Conservation (phyloP, 2,888 invertebrate genomes). For the Cheilosia variabilis region DNA sequence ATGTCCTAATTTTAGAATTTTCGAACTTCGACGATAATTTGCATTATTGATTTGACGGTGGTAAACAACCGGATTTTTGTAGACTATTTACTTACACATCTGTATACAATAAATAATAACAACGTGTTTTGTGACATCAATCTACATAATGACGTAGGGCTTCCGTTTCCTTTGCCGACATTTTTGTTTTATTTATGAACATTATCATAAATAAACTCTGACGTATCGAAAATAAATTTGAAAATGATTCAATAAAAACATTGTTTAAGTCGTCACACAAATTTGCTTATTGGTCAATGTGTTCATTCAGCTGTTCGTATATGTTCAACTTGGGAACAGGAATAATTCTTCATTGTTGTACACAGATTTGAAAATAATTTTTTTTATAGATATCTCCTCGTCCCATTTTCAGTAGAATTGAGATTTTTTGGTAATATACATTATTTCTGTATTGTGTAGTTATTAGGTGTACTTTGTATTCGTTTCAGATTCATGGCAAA, state of each 20-base stretch:
- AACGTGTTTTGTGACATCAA: conserved; percentile 1
- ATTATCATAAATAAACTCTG: conserved; percentile 45
- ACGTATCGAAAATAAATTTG: conserved; percentile 43
- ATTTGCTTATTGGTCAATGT: not conserved
- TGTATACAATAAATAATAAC: conserved; percentile 28
- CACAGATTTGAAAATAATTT: too few relatives aligned
- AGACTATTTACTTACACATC: conserved; percentile 5
- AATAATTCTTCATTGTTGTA: too few relatives aligned
- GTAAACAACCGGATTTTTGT: conserved; percentile 8
- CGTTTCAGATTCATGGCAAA: conserved; percentile 37
- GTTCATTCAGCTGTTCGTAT: conserved; percentile 23
- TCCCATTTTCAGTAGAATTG: not conserved
- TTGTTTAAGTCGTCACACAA: conserved; percentile 2
- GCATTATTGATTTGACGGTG: not conserved
- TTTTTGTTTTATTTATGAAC: not conserved
- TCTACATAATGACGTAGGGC: conserved; percentile 16
- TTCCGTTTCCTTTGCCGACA: conserved; percentile 7
- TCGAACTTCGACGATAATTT: not conserved
- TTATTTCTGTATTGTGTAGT: not conserved
- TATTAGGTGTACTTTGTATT: conserved; percentile 33
- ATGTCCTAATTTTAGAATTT: not conserved
- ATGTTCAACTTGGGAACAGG: not conserved
- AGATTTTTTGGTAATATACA: not conserved
- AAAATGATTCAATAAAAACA: conserved; percentile 41
- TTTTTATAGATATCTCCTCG: too few relatives aligned